A percentile compares a stretch with the other conserved stretches of the same genome.
phyloP scores from a whole-genome alignment of 2,113 vertebrate genomes.

The Danionella cerebrum region DNA sequence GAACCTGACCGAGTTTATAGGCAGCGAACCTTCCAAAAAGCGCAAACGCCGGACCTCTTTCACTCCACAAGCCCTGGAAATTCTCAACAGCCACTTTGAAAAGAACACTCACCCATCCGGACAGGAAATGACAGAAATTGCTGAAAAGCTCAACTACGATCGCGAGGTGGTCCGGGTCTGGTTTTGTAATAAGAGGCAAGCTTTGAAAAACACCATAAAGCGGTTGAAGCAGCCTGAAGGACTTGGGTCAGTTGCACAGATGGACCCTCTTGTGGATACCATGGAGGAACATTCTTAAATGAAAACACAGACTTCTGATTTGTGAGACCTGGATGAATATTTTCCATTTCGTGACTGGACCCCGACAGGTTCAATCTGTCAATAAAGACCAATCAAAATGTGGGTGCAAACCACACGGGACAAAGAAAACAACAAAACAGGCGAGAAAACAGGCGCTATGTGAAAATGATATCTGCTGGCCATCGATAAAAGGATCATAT shows the following conservation, averaged over 20 bases:
- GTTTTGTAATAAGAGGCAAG: constrained; percentile 99
- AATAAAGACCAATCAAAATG: constrained; percentile 56
- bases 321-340: constrained; percentile 52
- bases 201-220: constrained; percentile 99
- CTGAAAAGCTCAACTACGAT: constrained; percentile 99
- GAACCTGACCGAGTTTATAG: constrained; percentile 99
- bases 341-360: constrained; percentile 41
- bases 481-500: constrained; percentile 58
- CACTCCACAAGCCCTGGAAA: constrained; percentile 98
- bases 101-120: constrained; percentile 99
- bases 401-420: constrained; percentile 73
- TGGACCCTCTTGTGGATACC: constrained; percentile 88
- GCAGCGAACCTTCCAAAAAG: constrained; percentile 98
- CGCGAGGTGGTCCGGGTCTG: constrained; percentile 98
- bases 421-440: constrained; percentile 73
- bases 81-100: constrained; percentile 99
- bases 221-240: constrained; percentile 91
- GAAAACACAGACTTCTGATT: background rate
- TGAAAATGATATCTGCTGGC: constrained; percentile 38
- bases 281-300: constrained; percentile 83
- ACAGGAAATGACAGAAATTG: constrained; percentile 99
- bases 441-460: constrained; percentile 49
- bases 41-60: constrained; percentile 99
- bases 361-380: constrained; percentile 60
- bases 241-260: constrained; percentile 65